Evolutionary conservation across 2,797 vertebrate species (phyloP), one percentile per base, ranked within the genome.

Genomic region (Pelochelys cantorii): DNA sequence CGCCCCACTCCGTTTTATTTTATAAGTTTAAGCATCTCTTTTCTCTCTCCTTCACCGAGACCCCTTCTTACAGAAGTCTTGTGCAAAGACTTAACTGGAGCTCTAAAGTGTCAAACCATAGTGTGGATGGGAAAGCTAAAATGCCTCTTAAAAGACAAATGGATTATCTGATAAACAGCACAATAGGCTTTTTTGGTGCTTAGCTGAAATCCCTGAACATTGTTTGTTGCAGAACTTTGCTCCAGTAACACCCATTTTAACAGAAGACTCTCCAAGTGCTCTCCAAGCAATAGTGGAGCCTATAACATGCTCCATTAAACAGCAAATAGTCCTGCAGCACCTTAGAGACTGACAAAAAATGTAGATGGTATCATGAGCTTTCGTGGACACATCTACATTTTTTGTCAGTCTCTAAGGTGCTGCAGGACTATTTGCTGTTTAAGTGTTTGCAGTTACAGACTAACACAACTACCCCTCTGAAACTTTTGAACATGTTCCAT

Each of bases 101-200:
- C 68, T 71, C 68, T 71, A 23, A 68, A 65, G 3, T 0, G 2
- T 91, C 5, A 92, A 90, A 48, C 53, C 83, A 56, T 54, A 13
- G n/a, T 5, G 6, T 0, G 0, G 84, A 37, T 0, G 6, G 88
- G 22, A 52, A 57, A 92, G 42, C 82, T 3, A 37, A 0, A 0
- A 85, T 71, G 54, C 27, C 37, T 74, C 42, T 85, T 68, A 48
- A 0, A 1, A 48, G 31, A 27, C 48, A 93, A 85, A 82, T 3
- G 15, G 60, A 92, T 85, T 29, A n/a, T 55, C 29, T 77, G 79
- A 89, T 83, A 79, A 77, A 65, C 87, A 52, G 53, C 1, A 0
- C 15, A 71, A 37, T 6, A 22, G 34, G 81, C 31, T 71, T 82
- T 37, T 81, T 52, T 20, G 82, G 57, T 34, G 77, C 81, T 89